Base-by-base conservation (phyloP, 2,113 vertebrate species). In the Lamprotornis superbus region DNA sequence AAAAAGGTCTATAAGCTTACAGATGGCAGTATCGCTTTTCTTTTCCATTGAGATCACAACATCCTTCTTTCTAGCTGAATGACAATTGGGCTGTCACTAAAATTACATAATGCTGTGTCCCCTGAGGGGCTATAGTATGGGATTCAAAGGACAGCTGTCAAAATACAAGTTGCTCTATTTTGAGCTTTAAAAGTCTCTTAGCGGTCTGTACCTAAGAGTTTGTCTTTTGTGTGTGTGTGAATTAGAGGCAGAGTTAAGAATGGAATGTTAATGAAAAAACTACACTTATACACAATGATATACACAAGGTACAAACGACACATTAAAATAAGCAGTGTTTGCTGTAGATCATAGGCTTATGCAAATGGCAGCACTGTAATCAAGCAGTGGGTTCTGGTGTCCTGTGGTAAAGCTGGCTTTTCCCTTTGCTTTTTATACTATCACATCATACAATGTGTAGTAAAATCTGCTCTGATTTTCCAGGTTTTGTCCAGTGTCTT, bases 21-120 rank as follows among this genome's bases (percentile, higher is more conserved):
- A 94, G 95, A 97, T 89, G 89, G 96, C 90, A 93, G 83, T 55
- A 91, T 95, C 87, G 16, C 94, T 96, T 97, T 93, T 89, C 89
- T 96, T 97, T 95, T 96, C 96, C 95, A 93, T 83, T 91, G 97
- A 97, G 93, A 97, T 97, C 95, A 93, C 96, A 97, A 89, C 95
- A 90, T 93, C 86, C 85, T 84, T 70, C 94, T 96, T 97, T 94
- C 69, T 59, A 94, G 92, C 49, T 46, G 94, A 94, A 95, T 96
- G 97, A 98, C 98, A 98, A 96, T 98, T 96, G 96, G 87, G 96
- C 94, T 95, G 97, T 96, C 97, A 96, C 96, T 94, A 90, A 94
- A 94, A 96, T 98, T 95, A 96, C 96, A 81, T 98, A 97, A 97
- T 69, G 55, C 88, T 94, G 28, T 25, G 77, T 96, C 93, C 90